Evolutionary conservation across 2,113 vertebrate species (phyloP), one percentile per base, ranked within the genome.

Genomic region (Misgurnus anguillicaudatus): DNA sequence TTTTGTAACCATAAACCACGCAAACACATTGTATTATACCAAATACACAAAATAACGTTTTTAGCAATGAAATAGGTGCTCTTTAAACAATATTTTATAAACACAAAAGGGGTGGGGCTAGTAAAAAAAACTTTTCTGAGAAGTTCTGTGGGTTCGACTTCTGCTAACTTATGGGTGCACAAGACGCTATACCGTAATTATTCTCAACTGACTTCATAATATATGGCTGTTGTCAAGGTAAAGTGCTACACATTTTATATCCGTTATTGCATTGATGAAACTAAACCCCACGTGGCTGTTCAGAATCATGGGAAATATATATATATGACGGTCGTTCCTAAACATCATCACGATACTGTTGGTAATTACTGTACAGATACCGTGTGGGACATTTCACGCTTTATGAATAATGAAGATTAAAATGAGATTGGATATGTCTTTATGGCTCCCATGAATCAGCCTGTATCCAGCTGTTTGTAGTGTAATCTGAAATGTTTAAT

Each of bases 371-470:
- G 61, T 77, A 62, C 72, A 82, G 77, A 80, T 77, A 47, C 57
- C 60, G 47, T 36, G 24, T 68, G 39, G 71, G 62, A 79, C 24
- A 58, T 60, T 42, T 78, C 31, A 66, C 36, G 38, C 60, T 82
- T 73, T 82, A 77, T 82, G 73, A 80, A 80, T 83, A 80, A 83
- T 75, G 78, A 42, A 80, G 77, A 82, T 82, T 82, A 77, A 80
- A 80, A 77, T 80, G 67, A 82, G 83, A 83, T 79, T 78, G 76
- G 78, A 80, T 78, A 42, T 77, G 68, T 83, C 60, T 69, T 83
- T 83, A 83, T 75, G 63, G 74, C 24, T 24, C n/a, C 47, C 69
- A 80, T 83, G 81, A 83, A 85, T 85, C 81, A 83, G 78, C 66
- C 64, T 21, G 41, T 68, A 80, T 85, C 84, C 81, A 80, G 81